Conservation (phyloP, 2,113 vertebrate species). For the Otus sunia region DNA sequence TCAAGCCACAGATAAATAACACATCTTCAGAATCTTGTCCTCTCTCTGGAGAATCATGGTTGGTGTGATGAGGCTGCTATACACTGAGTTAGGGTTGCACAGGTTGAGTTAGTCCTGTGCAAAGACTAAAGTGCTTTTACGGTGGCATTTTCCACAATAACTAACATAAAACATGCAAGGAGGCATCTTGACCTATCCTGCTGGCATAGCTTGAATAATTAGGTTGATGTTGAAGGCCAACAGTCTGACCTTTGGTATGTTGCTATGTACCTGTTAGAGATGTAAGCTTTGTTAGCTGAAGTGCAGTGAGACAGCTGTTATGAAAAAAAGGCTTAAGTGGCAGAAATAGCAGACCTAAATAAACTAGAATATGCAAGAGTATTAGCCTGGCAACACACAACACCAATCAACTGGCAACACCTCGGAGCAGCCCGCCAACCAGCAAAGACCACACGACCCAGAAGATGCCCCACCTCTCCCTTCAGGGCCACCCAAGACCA, state of each 20-base stretch:
- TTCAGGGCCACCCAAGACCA: background rate
- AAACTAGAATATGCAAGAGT: background rate
- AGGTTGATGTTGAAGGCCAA: background rate
- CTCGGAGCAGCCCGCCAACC: background rate
- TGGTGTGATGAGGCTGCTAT: background rate
- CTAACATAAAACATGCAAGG: background rate
- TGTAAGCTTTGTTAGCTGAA: background rate
- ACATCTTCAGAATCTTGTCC: background rate
- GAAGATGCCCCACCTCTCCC: accelerated
- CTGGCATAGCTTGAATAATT: background rate
- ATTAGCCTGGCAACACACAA: accelerated
- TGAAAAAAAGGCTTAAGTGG: background rate
- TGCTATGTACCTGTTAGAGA: background rate
- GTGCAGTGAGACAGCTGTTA: background rate
- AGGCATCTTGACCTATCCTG: background rate
- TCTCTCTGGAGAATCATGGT: background rate
- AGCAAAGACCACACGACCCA: background rate
- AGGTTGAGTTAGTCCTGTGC: background rate
- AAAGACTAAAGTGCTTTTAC: background rate
- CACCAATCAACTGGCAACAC: background rate
- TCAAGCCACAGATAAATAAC: background rate
- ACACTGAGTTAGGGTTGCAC: background rate
- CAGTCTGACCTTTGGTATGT: background rate
- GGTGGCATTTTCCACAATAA: background rate
- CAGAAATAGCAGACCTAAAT: background rate